A percentile compares a stretch with the other conserved stretches of the same genome.
Evolutionary conservation across 2,888 invertebrate species (phyloP).

Genomic region (Trissolcus brochymenae): DNA sequence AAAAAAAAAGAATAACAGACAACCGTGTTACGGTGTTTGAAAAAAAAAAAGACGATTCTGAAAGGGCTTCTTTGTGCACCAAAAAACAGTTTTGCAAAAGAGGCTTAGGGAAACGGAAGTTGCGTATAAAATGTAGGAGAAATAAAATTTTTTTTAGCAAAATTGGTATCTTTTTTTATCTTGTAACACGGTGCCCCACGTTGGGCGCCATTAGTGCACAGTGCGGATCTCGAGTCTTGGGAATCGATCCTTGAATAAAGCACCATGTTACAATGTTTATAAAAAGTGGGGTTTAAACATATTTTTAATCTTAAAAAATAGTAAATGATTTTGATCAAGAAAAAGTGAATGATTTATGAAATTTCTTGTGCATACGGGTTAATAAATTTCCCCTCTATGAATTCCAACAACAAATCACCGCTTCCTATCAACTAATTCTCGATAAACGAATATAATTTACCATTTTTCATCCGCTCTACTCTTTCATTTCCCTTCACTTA

Average conservation of each 20-base stretch:
- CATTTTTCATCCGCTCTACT: slow-evolving; percentile 1
- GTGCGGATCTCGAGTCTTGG: no score
- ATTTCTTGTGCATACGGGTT: background rate
- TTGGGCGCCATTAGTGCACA: no score
- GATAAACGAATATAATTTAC: background rate
- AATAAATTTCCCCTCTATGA: background rate
- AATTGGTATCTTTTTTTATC: no score
- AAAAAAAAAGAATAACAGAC: slow-evolving; percentile 13
- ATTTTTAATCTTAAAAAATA: no score
- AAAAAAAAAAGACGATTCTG: slow-evolving; percentile 15
- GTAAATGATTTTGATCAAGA: no score
- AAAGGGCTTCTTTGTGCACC: slow-evolving; percentile 10
- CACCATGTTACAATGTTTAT: no score
- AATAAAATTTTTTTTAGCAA: no score
- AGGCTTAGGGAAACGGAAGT: background rate
- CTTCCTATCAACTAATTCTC: slow-evolving; percentile 3
- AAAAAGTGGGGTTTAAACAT: no score
- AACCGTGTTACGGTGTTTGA: slow-evolving; percentile 39
- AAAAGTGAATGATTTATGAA: background rate
- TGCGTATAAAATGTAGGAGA: background rate
- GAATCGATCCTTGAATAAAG: no score
- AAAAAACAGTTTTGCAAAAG: slow-evolving; percentile 2
- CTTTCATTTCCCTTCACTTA: background rate
- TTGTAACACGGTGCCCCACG: no score
- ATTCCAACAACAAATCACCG: slow-evolving; percentile 1